These are phyloP conservation scores for Ammospiza nelsoni DNA, from an alignment of 2,113 vertebrate genomes.

Conservation along the genomic window DNA sequence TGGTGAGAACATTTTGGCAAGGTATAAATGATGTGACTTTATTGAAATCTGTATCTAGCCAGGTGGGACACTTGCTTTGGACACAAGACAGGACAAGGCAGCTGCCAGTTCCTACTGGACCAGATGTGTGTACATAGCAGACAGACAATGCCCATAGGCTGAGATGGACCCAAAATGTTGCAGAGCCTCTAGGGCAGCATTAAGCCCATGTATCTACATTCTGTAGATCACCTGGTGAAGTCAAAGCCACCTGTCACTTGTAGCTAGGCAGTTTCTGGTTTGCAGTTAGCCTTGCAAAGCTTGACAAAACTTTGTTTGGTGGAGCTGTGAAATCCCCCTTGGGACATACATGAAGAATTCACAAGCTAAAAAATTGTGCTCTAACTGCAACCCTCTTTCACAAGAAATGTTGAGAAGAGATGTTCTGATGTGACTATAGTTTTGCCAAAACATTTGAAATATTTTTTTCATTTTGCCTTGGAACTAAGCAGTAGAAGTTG, in stretches of 20 bases:
- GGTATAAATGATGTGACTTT: background rate
- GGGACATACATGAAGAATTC: background rate
- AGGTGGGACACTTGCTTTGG: background rate
- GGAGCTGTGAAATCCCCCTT: background rate
- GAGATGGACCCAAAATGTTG: background rate
- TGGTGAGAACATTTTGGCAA: background rate
- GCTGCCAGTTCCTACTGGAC: background rate
- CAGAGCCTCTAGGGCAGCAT: background rate
- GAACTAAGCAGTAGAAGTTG: background rate
- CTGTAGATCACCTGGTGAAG: background rate
- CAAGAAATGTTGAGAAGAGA: background rate
- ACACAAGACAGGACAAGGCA: background rate
- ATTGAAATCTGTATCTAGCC: background rate
- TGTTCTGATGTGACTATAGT: background rate
- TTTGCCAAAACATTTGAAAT: background rate
- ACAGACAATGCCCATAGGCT: background rate
- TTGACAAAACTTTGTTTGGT: background rate
- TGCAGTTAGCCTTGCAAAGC: background rate
- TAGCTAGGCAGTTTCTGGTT: background rate
- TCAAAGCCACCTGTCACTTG: background rate
- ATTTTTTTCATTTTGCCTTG: background rate
- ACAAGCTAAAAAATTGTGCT: background rate
- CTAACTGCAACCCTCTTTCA: background rate
- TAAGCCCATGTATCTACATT: background rate
- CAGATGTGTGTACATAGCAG: background rate